Percentiles rank a stretch among this genome's conserved stretches.
phyloP scores from a whole-genome alignment of 2,888 invertebrate genomes.

The Pardosa pseudoannulata region DNA sequence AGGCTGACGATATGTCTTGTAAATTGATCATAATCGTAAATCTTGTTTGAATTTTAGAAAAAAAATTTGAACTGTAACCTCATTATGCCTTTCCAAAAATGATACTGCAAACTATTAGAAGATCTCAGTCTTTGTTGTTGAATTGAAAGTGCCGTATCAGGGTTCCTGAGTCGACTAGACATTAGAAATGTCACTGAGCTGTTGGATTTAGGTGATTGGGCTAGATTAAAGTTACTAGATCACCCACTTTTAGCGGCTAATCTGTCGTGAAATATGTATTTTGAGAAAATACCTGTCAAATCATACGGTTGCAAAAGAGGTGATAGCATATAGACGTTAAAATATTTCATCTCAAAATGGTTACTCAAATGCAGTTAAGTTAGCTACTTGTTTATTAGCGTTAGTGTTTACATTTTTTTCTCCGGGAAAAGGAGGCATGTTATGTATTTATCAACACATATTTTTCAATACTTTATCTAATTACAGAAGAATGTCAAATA shows the following conservation, averaged over 20 bases:
- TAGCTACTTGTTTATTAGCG: neutral
- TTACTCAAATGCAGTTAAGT: neutral
- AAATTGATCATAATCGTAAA: neutral
- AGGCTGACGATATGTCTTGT: neutral
- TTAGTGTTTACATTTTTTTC: neutral
- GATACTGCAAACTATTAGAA: neutral
- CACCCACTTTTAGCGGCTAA: neutral
- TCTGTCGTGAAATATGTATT: neutral
- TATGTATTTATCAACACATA: too few species aligned
- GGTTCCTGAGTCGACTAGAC: neutral
- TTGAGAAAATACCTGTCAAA: neutral
- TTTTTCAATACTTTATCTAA: too few species aligned
- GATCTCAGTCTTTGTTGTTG: neutral
- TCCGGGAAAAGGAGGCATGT: too few species aligned
- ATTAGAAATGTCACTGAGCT: constrained; percentile 47
- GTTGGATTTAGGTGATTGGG: constrained; percentile 41
- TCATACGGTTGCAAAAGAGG: neutral
- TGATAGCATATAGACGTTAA: neutral
- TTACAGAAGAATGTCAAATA: too few species aligned
- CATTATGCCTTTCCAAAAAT: neutral
- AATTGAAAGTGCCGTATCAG: neutral
- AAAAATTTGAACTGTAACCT: neutral
- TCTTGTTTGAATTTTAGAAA: neutral
- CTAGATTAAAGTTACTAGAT: constrained; percentile 44
- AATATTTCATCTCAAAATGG: neutral